Conservation (phyloP, 2,888 invertebrate genomes). For the Eilema griseolum region DNA sequence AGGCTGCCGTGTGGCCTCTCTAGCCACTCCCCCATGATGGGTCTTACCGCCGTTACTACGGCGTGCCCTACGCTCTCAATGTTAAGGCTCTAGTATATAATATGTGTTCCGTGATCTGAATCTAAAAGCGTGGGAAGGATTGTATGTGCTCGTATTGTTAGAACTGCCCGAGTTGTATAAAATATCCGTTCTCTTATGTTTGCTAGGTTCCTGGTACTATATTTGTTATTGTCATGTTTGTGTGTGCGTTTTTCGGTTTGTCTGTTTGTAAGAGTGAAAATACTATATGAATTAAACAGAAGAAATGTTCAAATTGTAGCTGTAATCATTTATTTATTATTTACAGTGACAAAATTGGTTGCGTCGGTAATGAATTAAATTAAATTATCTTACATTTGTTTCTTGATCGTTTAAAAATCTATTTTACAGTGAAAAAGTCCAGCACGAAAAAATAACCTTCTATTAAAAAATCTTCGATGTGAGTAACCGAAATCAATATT, state of each 20-base stretch:
- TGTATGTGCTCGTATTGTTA: conserved; percentile 25
- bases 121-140: conserved; percentile 24
- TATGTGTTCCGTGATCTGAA: conserved; percentile 35
- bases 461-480: too few relatives aligned
- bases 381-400: background rate
- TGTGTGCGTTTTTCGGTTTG: background rate
- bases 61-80: conserved; percentile 23
- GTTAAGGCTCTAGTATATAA: conserved; percentile 26
- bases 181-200: conserved; percentile 6
- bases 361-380: background rate
- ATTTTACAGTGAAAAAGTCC: background rate
- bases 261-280: background rate
- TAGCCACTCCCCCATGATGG: too few relatives aligned
- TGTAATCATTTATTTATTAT: background rate
- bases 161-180: conserved; percentile 8
- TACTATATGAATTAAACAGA: background rate
- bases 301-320: background rate
- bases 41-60: too few relatives aligned
- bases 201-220: background rate
- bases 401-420: background rate
- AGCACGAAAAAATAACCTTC: background rate
- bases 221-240: background rate
- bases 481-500: too few relatives aligned
- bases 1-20: too few relatives aligned
- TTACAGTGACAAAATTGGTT: background rate